A percentile compares a stretch with the other conserved stretches of the same genome.
Evolutionary conservation across 2,888 invertebrate genomes (phyloP).

Genomic region (Leuctra nigra): DNA sequence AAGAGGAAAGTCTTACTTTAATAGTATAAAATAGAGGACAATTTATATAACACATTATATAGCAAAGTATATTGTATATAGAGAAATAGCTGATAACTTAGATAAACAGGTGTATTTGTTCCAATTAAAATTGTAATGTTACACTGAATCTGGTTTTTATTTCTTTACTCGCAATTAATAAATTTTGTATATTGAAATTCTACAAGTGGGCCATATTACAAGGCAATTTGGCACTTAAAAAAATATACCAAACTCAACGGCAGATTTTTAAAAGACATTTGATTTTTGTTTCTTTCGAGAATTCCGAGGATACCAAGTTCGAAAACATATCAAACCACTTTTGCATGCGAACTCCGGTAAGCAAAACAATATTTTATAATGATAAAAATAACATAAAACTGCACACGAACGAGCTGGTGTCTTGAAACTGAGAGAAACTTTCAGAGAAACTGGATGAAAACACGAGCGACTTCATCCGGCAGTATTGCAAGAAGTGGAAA

Average conservation of each 20-base stretch:
- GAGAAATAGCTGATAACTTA: background rate
- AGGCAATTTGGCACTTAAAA: background rate
- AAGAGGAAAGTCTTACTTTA: slow-evolving; percentile 12
- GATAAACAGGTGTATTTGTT: background rate
- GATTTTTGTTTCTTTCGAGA: slow-evolving; percentile 45
- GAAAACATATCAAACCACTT: slow-evolving; percentile 57
- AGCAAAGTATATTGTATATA: background rate
- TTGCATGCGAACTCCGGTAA: slow-evolving; percentile 44
- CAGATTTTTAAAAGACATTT: background rate
- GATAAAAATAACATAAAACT: background rate
- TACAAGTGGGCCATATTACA: slow-evolving; percentile 13
- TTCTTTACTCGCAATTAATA: no score
- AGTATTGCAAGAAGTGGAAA: slow-evolving; percentile 75
- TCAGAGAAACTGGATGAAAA: slow-evolving; percentile 57
- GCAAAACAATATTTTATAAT: background rate
- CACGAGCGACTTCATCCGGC: slow-evolving; percentile 65
- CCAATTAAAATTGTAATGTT: background rate
- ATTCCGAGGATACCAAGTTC: slow-evolving; percentile 61
- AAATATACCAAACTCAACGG: slow-evolving; percentile 5
- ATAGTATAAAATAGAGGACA: background rate
- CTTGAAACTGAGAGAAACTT: background rate
- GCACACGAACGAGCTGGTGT: background rate
- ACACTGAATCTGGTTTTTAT: no score
- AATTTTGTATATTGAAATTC: no score
- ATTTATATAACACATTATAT: background rate